Base-by-base conservation (phyloP, 92 coral and sea anemone genomes). In the Ricordea florida region DNA sequence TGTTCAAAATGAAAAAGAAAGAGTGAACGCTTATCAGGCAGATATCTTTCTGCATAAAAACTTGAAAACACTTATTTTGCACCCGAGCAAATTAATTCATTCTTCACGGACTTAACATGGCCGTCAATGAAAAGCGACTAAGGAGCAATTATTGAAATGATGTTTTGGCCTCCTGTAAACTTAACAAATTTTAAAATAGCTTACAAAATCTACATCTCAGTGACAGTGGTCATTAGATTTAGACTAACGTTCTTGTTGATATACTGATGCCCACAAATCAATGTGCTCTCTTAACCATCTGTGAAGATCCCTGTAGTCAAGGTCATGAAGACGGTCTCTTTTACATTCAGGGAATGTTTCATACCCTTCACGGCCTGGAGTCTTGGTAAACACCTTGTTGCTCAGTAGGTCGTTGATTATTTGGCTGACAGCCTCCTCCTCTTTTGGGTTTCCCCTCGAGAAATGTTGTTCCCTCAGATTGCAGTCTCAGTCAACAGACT, bases 401-500 rank as follows among this genome's bases (percentile, higher is more conserved):
- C 48, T 23, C 22, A 61, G 27, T 8, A 81, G 66, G 60, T 87
- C 87, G 18, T 59, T 28, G 6, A 45, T 62, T 25, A 87, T 69
- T 48, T 81, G 87, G 57, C 25, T 31, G 13, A 87, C 92, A 26
- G 92, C 61, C 34, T 74, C 87, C 10, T 41, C 84, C 26, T 68
- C 55, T 31, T 75, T 81, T 9, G 78, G 66, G 10, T 25, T 49
- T 10, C 83, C 35, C 53, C 91, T 79, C 5, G 40, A 25, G 0
- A 83, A 86, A 44, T 46, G 34, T 23, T 78, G 60, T 15, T 53
- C 81, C 11, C 26, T 20, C 23, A 48, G 16, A 0, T 31, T 37
- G 47, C 88, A 87, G 72, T 87, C 85, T 49, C 58, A 65, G 63
- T 77, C 89, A 42, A 83, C 66, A 15, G 89, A 76, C 31, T 51